phyloP scores from a whole-genome alignment of 2,113 vertebrate genomes.

The Perca flavescens region DNA sequence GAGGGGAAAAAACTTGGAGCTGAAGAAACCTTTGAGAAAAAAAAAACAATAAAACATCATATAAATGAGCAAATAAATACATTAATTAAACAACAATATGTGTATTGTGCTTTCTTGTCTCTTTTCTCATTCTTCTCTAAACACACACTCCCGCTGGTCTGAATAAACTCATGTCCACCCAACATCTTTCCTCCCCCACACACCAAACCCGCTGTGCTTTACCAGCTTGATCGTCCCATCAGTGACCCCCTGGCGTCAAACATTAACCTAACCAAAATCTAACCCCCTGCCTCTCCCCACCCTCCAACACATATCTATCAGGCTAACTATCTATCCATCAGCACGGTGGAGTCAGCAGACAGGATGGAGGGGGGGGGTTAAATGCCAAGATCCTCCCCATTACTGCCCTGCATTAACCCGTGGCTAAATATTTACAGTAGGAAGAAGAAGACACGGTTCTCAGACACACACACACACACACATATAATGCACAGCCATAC shows the following conservation, averaged over 20 bases:
- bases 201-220: slow-evolving; percentile 2
- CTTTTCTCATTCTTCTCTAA: neutral
- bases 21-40: neutral
- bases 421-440: slow-evolving; percentile 82
- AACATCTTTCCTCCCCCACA: slow-evolving; percentile 54
- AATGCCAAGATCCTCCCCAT: slow-evolving; percentile 69
- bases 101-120: neutral
- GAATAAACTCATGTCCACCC: slow-evolving; percentile 48
- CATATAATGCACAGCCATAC: slow-evolving; percentile 31
- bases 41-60: neutral
- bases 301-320: slow-evolving; percentile 73
- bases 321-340: slow-evolving; percentile 78
- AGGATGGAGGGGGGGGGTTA: slow-evolving; percentile 39
- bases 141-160: slow-evolving; percentile 17
- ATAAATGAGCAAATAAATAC: slow-evolving; percentile 20
- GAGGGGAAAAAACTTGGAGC: neutral
- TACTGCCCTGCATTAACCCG: slow-evolving; percentile 81
- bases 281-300: slow-evolving; percentile 64
- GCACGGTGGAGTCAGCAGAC: slow-evolving; percentile 58
- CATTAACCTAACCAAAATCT: slow-evolving; percentile 82
- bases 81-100: neutral
- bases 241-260: slow-evolving; percentile 76
- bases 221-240: slow-evolving; percentile 57
- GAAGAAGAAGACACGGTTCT: slow-evolving; percentile 47
- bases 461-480: slow-evolving; percentile 10